Conservation (phyloP, 2,113 vertebrate genomes). For the Gobiocypris rarus region DNA sequence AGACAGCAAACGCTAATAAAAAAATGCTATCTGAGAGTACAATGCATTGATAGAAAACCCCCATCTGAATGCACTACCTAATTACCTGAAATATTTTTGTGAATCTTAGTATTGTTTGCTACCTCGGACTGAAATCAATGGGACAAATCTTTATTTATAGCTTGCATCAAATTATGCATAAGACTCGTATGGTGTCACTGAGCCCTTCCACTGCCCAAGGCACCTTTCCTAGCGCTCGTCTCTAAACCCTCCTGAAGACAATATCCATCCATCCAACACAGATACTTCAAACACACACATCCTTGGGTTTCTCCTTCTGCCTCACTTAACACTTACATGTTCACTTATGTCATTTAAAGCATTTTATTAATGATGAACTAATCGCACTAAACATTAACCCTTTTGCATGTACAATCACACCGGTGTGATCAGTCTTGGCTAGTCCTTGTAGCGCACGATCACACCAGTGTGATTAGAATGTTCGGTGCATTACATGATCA, state of each 20-base stretch:
- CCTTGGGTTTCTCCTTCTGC: not conserved
- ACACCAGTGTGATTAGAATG: no score
- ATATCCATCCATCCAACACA: not conserved
- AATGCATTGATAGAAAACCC: not conserved
- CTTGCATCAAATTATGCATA: not conserved
- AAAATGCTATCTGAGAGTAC: no score
- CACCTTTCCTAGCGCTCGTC: not conserved
- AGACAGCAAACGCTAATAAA: not conserved
- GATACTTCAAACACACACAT: not conserved
- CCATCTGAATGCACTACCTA: not conserved
- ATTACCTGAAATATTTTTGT: not conserved
- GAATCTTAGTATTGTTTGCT: not conserved
- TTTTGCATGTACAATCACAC: no score
- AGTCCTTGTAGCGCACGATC: no score
- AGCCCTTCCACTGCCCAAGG: not conserved
- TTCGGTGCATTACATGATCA: no score
- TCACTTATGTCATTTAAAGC: not conserved
- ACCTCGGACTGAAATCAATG: not conserved
- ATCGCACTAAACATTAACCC: not conserved
- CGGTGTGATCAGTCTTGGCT: no score
- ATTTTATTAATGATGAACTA: not conserved
- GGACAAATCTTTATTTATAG: conserved; percentile 6
- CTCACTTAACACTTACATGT: not conserved
- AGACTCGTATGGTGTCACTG: not conserved
- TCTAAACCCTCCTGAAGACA: not conserved